phyloP scores from a whole-genome alignment of 2,888 invertebrate genomes.

The Marronus borbonicus region DNA sequence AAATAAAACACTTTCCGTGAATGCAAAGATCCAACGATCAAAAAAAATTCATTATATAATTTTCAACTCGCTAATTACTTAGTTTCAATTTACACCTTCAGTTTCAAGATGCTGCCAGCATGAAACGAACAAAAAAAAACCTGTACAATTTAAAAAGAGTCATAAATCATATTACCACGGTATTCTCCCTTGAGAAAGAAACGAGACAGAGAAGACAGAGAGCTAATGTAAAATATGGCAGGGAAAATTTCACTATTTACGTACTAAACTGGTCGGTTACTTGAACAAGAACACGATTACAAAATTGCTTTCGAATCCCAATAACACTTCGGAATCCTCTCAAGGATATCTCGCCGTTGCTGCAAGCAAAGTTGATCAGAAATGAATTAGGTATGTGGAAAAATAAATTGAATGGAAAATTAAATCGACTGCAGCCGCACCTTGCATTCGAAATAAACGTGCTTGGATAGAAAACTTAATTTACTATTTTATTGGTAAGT shows the following conservation, averaged over 20 bases:
- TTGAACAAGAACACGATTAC: slow-evolving; percentile 2
- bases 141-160: neutral
- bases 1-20: no score
- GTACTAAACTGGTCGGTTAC: neutral
- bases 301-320: slow-evolving; percentile 13
- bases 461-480: no score
- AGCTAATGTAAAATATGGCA: neutral
- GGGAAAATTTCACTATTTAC: slow-evolving; percentile 3
- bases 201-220: neutral
- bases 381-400: neutral
- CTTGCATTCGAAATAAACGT: no score
- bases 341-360: neutral
- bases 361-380: neutral
- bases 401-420: slow-evolving; percentile 3
- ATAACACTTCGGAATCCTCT: slow-evolving; percentile 7
- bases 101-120: no score
- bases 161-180: slow-evolving; percentile 7
- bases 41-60: no score
- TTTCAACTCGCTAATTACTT: no score
- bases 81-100: no score
- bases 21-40: no score
- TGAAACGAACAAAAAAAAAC: neutral
- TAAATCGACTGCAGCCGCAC: neutral
- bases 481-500: no score
- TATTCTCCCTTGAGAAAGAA: neutral